A percentile compares a stretch with the other conserved stretches of the same genome.
phyloP scores from a whole-genome alignment of 2,888 invertebrate species.

The Molorchus minor region DNA sequence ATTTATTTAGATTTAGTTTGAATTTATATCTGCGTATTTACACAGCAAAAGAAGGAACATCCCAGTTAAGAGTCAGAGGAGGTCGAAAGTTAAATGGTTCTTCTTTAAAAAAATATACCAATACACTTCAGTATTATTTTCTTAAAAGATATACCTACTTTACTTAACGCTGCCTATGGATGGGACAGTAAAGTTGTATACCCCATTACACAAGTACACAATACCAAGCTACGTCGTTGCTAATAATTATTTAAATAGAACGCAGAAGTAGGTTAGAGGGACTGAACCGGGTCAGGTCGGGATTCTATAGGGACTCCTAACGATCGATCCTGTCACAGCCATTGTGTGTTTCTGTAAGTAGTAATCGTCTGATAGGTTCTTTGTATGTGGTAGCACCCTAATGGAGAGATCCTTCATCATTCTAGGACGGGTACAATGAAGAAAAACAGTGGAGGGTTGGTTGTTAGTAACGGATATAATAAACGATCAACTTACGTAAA shows the following conservation, averaged over 20 bases:
- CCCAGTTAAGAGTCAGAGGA: too few species aligned
- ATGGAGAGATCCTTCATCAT: not conserved
- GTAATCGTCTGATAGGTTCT: not conserved
- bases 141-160: too few species aligned
- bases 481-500: not conserved
- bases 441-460: not conserved
- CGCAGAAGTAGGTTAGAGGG: slow-evolving; percentile 23
- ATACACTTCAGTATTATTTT: too few species aligned
- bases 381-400: not conserved
- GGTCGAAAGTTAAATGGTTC: too few species aligned
- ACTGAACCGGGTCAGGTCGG: slow-evolving; percentile 21
- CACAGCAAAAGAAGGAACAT: too few species aligned
- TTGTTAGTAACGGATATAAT: too few species aligned
- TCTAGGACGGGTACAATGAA: not conserved
- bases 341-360: not conserved
- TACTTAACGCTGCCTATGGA: too few species aligned
- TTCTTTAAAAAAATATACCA: too few species aligned
- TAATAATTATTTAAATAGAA: slow-evolving; percentile 12
- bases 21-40: too few species aligned
- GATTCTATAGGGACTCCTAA: slow-evolving; percentile 7
- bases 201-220: too few species aligned
- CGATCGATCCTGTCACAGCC: slow-evolving; percentile 11
- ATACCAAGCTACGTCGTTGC: not conserved
- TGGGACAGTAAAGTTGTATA: too few species aligned
- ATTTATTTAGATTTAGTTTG: too few species aligned